phyloP scores from a whole-genome alignment of 2,113 vertebrate genomes.

The Prunella himalayana region DNA sequence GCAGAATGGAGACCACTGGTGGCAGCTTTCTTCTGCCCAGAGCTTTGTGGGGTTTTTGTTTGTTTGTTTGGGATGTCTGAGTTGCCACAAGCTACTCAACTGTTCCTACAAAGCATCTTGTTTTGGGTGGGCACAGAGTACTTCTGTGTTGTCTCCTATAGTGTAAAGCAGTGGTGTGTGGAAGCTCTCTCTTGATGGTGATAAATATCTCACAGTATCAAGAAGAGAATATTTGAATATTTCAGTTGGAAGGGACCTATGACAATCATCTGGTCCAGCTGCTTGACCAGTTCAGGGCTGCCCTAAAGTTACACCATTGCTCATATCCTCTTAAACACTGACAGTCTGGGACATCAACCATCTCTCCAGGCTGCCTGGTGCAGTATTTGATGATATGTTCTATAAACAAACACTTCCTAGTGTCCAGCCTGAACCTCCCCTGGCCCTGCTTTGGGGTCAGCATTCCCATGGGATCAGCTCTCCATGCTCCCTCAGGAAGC shows the following conservation, averaged over 20 bases:
- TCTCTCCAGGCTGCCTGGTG: not conserved
- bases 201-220: not conserved
- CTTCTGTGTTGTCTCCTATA: not conserved
- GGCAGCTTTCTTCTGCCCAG: rapidly evolving
- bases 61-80: not conserved
- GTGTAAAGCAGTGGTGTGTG: not conserved
- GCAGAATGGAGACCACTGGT: not conserved
- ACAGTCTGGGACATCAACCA: not conserved
- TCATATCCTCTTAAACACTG: not conserved
- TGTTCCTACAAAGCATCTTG: not conserved
- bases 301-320: not conserved
- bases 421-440: not conserved
- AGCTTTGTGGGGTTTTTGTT: not conserved
- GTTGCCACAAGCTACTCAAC: not conserved
- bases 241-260: not conserved
- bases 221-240: not conserved
- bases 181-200: not conserved
- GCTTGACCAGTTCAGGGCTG: not conserved
- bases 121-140: not conserved
- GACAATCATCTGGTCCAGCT: not conserved
- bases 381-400: not conserved
- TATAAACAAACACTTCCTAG: not conserved
- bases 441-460: not conserved
- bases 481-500: not conserved
- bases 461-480: not conserved